Evolutionary conservation across 1,140 invertebrate species (phyloP), one percentile per base, ranked within the genome.

Genomic region (Meloidogyne hapla): DNA sequence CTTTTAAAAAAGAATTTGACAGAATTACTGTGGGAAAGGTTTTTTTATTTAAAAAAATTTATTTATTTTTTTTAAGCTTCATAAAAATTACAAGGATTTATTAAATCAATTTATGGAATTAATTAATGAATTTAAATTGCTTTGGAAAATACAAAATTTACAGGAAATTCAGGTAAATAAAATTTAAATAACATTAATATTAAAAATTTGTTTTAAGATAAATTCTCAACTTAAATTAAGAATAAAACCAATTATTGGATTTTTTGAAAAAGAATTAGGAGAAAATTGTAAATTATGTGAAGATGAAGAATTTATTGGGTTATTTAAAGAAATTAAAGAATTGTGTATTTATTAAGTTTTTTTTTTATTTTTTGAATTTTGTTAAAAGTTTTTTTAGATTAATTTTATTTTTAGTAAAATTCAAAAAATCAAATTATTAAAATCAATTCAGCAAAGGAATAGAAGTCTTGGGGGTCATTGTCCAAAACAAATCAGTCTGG

Each of bases 1-100:
- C 76, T 13, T 40, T 77, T 25, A 28, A 77, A 42, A 48, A 64
- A 64, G 72, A 77, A 21, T 65, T 45, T 23, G 42, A 23, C 9
- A 40, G 62, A 40, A 25, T 42, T 40, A 26, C 69, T 26, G 6
- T 28, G 1, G 48, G n/a, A 56, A 56, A 56, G 6, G 48, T 56
- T n/a, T n/a, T 48, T 48, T 18, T 48, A 18, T 48, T 18, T 3
- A 3, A 48, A n/a, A n/a, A 56, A 56, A 56, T 8, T 8, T 15
- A 45, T 45, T 45, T 6, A 45, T 45, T 56, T 48, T 1, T 48
- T 48, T 48, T 56, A n/a, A 56, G 48, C 8, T 56, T n/a, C 8
- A n/a, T 56, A 56, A 56, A 56, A 56, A 56, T 56, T 56, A 56
- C 8, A 56, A 56, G 8, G 48, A 56, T n/a, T 56, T 56, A 56